These are phyloP conservation scores for Cyphomyrmex costatus DNA, from an alignment of 1,140 invertebrate genomes.

Conservation along the genomic window DNA sequence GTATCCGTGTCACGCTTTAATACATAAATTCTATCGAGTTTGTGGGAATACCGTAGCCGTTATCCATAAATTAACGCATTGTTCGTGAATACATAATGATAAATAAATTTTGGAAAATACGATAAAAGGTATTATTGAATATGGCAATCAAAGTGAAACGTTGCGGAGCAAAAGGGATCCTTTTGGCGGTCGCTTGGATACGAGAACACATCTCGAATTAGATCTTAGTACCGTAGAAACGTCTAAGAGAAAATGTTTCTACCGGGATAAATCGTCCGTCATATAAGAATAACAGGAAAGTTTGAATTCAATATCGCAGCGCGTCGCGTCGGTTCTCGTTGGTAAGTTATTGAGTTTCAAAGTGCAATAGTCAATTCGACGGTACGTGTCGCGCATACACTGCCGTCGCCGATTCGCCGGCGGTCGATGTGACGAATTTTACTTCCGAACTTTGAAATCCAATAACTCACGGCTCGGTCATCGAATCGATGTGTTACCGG, in stretches of 20 bases:
- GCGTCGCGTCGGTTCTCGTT: conserved; percentile 50
- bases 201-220: background rate
- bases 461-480: conserved; percentile 62
- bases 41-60: background rate
- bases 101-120: conserved; percentile 35
- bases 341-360: conserved; percentile 68
- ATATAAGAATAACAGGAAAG: conserved; percentile 60
- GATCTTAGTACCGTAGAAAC: conserved; percentile 38
- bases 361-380: conserved; percentile 64
- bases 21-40: conserved; percentile 41
- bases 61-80: conserved; percentile 51
- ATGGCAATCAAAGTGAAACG: background rate
- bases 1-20: conserved; percentile 43
- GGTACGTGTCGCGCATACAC: conserved; percentile 53
- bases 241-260: conserved; percentile 45
- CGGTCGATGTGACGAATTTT: conserved; percentile 68
- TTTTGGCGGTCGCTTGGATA: background rate
- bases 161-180: background rate
- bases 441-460: conserved; percentile 68
- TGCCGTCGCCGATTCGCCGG: conserved; percentile 37
- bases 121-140: conserved; percentile 28
- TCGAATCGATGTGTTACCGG: conserved; percentile 61
- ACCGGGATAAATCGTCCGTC: conserved; percentile 45
- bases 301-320: conserved; percentile 66
- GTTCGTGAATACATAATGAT: conserved; percentile 45